phyloP scores from a whole-genome alignment of 2,888 invertebrate genomes.

The Melolontha melolontha region DNA sequence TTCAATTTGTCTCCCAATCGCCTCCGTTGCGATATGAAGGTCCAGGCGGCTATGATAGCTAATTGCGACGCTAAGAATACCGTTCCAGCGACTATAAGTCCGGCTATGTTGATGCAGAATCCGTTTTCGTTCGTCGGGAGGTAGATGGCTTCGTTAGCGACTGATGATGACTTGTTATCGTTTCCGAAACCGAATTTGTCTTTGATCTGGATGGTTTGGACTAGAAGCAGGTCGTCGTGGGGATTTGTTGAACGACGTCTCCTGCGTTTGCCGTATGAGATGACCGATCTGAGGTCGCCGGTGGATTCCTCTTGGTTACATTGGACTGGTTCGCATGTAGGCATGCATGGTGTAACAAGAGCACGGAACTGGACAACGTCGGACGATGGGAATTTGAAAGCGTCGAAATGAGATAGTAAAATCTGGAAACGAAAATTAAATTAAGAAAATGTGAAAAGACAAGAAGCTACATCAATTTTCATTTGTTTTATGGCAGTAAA shows the following conservation, averaged over 20 bases:
- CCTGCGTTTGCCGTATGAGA: constrained; percentile 86
- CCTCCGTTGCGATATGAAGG: constrained; percentile 87
- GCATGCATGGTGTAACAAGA: constrained; percentile 95
- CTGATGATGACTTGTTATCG: constrained; percentile 65
- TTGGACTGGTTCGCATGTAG: constrained; percentile 91
- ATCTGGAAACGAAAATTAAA: constrained; percentile 70
- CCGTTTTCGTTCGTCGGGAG: constrained; percentile 72
- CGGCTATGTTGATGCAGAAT: constrained; percentile 81
- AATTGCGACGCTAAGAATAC: constrained; percentile 89
- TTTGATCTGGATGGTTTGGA: constrained; percentile 92
- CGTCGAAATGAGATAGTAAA: constrained; percentile 91
- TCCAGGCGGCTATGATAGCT: constrained; percentile 88
- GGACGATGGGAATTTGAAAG: constrained; percentile 96
- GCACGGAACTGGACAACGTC: constrained; percentile 96
- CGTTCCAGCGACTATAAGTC: constrained; percentile 86
- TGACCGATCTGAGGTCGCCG: constrained; percentile 84
- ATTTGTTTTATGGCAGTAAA: too few species aligned
- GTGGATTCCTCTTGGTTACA: constrained; percentile 87
- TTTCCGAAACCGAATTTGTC: constrained; percentile 91
- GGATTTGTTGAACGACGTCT: constrained; percentile 74
- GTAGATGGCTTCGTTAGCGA: constrained; percentile 79
- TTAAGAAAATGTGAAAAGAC: too few species aligned
- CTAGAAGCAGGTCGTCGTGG: constrained; percentile 80
- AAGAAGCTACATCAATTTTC: too few species aligned
- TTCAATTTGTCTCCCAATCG: constrained; percentile 69